Base-by-base conservation (phyloP, 2,113 vertebrate species). In the Rhombomys opimus region DNA sequence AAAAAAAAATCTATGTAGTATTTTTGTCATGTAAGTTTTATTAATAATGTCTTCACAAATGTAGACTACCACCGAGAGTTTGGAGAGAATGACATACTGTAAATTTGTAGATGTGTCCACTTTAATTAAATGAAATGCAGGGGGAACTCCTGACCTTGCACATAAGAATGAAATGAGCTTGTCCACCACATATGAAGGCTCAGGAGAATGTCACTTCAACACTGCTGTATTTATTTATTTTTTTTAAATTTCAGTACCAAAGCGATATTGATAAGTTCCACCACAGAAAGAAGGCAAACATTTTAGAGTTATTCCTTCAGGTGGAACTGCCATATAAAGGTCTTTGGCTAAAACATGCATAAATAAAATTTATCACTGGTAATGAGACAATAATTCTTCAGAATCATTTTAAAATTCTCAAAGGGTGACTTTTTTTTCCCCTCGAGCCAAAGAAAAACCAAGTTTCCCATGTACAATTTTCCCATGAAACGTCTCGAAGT, bases 171-270 rank as follows among this genome's bases (percentile, higher is more conserved):
- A 13, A 92, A n/a, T 94, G 30, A 92, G 90, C 61, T 92, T 90
- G 18, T 50, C 63, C 46, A 67, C 80, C 52, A 78, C 23, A 10
- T 23, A 93, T 35, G 35, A 93, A 87, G 68, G 22, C 78, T 80
- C 68, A 3, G 35, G 91, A 73, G 57, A 57, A 38, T 11, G 25
- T 18, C 17, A n/a, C 32, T 54, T 68, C 63, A 72, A 38, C 38
- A 77, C 4, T 4, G 68, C 32, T 87, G 46, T 35, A 15, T 72
- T 68, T 81, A n/a, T n/a, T n/a, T n/a, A n/a, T n/a, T 38, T 96
- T 89, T 90, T 46, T 38, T 96, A 87, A 89, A 96, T 89, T 95
- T 95, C 70, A 80, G 84, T 77, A 85, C 30, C 94, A 94, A 95
- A n/a, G 61, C 32, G 38, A 77, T 52, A 92, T 7, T 52, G 75